phyloP scores from a whole-genome alignment of 1,140 invertebrate genomes.

The Oncopodura yosiiana region DNA sequence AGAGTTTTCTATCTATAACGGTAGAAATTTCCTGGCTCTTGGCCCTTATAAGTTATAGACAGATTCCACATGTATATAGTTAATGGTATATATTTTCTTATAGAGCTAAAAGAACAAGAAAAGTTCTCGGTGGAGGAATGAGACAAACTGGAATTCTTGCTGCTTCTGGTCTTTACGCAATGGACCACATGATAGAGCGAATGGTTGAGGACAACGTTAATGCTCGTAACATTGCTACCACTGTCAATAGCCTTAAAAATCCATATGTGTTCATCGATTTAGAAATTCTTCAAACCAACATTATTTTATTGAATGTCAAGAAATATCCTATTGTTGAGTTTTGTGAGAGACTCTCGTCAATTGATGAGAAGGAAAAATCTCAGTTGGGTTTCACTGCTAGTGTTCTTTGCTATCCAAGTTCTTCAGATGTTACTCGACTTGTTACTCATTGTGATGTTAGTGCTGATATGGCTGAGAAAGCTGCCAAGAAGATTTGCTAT shows the following conservation, averaged over 20 bases:
- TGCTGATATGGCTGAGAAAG: slow-evolving; percentile 50
- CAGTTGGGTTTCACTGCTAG: slow-evolving; percentile 43
- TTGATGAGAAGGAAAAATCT: slow-evolving; percentile 47
- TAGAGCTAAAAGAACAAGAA: slow-evolving; percentile 64
- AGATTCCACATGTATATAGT: too few species aligned
- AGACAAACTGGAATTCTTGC: slow-evolving; percentile 79
- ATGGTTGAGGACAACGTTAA: slow-evolving; percentile 64
- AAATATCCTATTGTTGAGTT: slow-evolving; percentile 48
- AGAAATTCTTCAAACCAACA: slow-evolving; percentile 63
- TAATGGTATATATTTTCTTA: too few species aligned
- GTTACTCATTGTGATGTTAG: slow-evolving; percentile 58
- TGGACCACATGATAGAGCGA: slow-evolving; percentile 61
- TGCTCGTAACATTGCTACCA: slow-evolving; percentile 56
- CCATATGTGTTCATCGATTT: slow-evolving; percentile 52
- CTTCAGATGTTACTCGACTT: slow-evolving; percentile 48
- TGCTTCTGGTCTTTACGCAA: slow-evolving; percentile 69
- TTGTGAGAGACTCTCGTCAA: slow-evolving; percentile 45
- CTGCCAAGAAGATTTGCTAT: slow-evolving; percentile 52
- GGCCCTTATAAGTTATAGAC: too few species aligned
- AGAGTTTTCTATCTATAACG: too few species aligned
- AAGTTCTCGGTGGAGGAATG: slow-evolving; percentile 85
- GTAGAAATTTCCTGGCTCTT: too few species aligned
- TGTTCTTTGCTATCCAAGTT: slow-evolving; percentile 49
- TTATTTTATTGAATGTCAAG: slow-evolving; percentile 57
- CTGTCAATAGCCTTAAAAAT: slow-evolving; percentile 45